Percentiles rank a stretch among this genome's conserved stretches.
Evolutionary conservation across 2,888 invertebrate species (phyloP).

Genomic region (Tyria jacobaeae): DNA sequence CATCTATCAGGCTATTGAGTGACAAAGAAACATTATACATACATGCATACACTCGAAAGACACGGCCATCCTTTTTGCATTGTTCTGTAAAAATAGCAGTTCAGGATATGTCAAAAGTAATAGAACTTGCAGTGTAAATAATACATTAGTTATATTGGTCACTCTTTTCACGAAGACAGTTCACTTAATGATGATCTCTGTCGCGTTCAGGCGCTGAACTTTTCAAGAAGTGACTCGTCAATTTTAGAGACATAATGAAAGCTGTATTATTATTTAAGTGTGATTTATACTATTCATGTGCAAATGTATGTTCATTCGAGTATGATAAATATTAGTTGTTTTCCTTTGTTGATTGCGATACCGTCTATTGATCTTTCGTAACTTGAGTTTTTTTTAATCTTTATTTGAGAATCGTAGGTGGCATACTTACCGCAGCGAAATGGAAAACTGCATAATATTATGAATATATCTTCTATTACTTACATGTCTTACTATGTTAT

Average conservation of each 20-base stretch:
- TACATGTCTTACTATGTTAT: constrained; percentile 30
- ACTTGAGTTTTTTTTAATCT: constrained; percentile 39
- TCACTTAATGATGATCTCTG: no score
- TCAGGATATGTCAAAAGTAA: no score
- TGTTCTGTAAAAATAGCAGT: no score
- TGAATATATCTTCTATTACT: constrained; percentile 37
- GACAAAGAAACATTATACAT: no score
- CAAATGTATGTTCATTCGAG: constrained; percentile 56
- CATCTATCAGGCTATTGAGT: no score
- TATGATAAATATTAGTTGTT: constrained; percentile 58
- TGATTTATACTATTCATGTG: constrained; percentile 53
- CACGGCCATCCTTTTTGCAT: no score
- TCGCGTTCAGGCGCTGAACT: constrained; percentile 25
- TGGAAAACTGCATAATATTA: constrained; percentile 16
- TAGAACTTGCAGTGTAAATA: no score
- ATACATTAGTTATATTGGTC: no score
- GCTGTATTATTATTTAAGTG: constrained; percentile 40
- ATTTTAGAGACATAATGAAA: constrained; percentile 20
- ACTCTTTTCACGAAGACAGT: no score
- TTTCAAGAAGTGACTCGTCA: constrained; percentile 43
- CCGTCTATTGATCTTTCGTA: constrained; percentile 47
- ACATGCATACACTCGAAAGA: no score
- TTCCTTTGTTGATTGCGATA: constrained; percentile 55
- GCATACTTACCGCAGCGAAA: constrained; percentile 15
- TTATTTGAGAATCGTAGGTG: constrained; percentile 35